Conservation (phyloP, 2,113 vertebrate species). For the Zootoca vivipara region DNA sequence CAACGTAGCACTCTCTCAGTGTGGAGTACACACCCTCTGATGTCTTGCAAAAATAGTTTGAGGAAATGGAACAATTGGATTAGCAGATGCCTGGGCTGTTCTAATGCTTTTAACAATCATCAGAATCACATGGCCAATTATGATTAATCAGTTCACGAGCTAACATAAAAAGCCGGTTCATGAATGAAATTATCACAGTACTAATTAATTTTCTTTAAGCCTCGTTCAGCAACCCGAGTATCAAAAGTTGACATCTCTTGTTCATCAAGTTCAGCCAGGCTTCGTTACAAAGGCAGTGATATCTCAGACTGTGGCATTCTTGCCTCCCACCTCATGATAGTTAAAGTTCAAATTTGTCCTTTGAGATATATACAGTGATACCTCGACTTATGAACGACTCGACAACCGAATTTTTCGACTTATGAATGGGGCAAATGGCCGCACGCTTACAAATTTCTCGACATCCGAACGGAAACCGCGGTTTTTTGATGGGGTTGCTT, state of each 20-base stretch:
- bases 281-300: no score
- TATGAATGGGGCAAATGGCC: no score
- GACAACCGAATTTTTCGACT: no score
- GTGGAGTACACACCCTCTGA: not conserved
- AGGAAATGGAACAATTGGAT: not conserved
- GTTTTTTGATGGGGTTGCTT: no score
- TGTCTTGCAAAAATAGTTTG: not conserved
- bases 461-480: no score
- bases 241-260: not conserved
- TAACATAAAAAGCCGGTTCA: not conserved
- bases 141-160: not conserved
- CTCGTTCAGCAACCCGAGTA: not conserved
- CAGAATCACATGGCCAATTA: conserved; percentile 1
- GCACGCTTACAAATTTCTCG: no score
- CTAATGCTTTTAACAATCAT: not conserved
- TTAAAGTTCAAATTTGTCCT: no score
- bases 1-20: not conserved
- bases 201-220: conserved; percentile 5
- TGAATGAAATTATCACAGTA: conserved; percentile 15
- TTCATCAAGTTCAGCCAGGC: not conserved
- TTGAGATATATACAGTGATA: no score
- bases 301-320: no score
- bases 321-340: no score
- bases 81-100: not conserved
- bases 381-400: no score